Evolutionary conservation across 2,888 invertebrate species (phyloP).

Genomic region (Plagiodera versicolora): DNA sequence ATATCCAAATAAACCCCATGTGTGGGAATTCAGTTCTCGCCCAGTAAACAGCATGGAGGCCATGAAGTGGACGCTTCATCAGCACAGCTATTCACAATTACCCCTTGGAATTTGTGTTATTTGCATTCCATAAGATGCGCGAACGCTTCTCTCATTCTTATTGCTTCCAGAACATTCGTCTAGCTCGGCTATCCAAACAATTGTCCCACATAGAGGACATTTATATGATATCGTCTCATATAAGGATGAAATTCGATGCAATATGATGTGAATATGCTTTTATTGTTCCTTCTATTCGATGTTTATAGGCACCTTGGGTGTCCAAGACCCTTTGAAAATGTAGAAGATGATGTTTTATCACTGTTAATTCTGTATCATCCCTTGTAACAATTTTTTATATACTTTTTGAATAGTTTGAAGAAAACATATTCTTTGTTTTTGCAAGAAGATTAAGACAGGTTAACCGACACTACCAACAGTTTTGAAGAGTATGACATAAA

Average conservation of each 20-base stretch:
- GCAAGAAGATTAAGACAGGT: too few species aligned
- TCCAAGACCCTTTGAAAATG: not conserved
- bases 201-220: not conserved
- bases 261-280: not conserved
- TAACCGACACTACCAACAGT: too few species aligned
- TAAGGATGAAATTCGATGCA: not conserved
- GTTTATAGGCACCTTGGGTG: not conserved
- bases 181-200: constrained; percentile 3
- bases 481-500: too few species aligned
- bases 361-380: too few species aligned
- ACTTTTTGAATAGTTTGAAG: too few species aligned
- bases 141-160: constrained; percentile 23
- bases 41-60: not conserved
- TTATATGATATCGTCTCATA: not conserved
- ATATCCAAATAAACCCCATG: not conserved
- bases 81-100: constrained; percentile 53
- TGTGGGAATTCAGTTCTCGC: not conserved
- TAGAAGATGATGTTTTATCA: too few species aligned
- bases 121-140: constrained; percentile 42
- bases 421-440: too few species aligned
- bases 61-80: constrained; percentile 53
- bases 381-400: too few species aligned
- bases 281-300: not conserved
- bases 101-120: constrained; percentile 49
- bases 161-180: constrained; percentile 2